Conservation (phyloP, 2,888 invertebrate genomes). For the Campoletis raptor region DNA sequence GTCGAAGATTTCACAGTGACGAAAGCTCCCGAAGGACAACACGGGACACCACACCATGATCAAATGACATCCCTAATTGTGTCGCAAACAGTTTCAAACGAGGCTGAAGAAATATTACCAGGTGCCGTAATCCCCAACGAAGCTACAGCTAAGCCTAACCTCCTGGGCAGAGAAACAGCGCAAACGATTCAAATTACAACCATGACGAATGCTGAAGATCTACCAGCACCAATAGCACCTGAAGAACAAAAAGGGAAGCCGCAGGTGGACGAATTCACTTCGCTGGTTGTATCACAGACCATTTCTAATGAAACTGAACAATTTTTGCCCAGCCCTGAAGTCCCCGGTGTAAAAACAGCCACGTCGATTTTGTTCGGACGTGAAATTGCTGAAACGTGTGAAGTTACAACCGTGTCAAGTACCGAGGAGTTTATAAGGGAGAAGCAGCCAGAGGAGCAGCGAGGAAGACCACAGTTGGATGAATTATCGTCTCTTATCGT, state of each 20-base stretch:
- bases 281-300: constrained; percentile 74
- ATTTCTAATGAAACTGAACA: constrained; percentile 74
- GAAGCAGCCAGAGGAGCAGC: constrained; percentile 72
- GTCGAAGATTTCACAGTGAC: constrained; percentile 70
- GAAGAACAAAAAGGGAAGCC: constrained; percentile 69
- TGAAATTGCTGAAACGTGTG: constrained; percentile 81
- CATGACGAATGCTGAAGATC: constrained; percentile 72
- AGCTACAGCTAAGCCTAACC: constrained; percentile 72
- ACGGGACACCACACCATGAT: constrained; percentile 70
- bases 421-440: constrained; percentile 76
- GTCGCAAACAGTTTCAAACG: constrained; percentile 71
- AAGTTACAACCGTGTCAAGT: constrained; percentile 74
- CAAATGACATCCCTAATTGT: constrained; percentile 71
- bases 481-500: constrained; percentile 77
- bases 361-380: constrained; percentile 74
- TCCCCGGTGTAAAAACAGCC: constrained; percentile 71
- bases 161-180: constrained; percentile 81
- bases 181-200: constrained; percentile 80
- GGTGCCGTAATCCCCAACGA: constrained; percentile 59
- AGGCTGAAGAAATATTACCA: constrained; percentile 69
- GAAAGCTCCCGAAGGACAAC: constrained; percentile 68
- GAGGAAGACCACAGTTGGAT: constrained; percentile 72
- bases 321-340: constrained; percentile 62
- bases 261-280: constrained; percentile 68
- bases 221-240: constrained; percentile 64